A percentile compares a stretch with the other conserved stretches of the same genome.
These are phyloP conservation scores for Nylanderia fulva DNA, from an alignment of 1,140 invertebrate genomes.

Conservation along the genomic window DNA sequence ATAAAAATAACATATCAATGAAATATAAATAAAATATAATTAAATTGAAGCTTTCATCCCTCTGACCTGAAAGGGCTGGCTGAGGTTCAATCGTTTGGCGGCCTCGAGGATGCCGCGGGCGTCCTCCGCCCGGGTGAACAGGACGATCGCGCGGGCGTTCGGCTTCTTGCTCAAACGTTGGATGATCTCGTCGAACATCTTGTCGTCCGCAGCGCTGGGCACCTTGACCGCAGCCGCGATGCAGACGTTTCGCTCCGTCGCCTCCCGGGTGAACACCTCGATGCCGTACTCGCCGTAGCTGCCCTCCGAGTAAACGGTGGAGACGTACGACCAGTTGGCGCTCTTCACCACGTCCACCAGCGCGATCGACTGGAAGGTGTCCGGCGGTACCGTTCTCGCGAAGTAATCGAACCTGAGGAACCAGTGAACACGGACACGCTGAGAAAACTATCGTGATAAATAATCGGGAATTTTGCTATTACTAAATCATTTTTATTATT, in stretches of 20 bases:
- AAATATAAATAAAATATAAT: too few species aligned
- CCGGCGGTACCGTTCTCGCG: slow-evolving; percentile 92
- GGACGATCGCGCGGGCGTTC: slow-evolving; percentile 89
- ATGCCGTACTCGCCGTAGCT: slow-evolving; percentile 88
- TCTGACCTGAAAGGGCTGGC: slow-evolving; percentile 87
- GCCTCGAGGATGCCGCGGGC: slow-evolving; percentile 87
- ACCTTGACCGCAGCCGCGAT: slow-evolving; percentile 91
- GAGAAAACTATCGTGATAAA: neutral
- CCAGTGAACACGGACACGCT: neutral
- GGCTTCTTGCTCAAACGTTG: slow-evolving; percentile 87
- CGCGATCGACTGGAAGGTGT: slow-evolving; percentile 92
- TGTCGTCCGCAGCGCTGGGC: slow-evolving; percentile 87
- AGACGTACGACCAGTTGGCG: slow-evolving; percentile 94
- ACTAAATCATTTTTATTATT: neutral
- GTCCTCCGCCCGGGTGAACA: slow-evolving; percentile 91
- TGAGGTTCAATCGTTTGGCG: slow-evolving; percentile 86
- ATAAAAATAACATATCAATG: too few species aligned
- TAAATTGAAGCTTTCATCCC: too few species aligned
- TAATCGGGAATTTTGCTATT: too few species aligned
- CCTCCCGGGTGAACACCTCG: slow-evolving; percentile 89
- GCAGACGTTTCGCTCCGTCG: slow-evolving; percentile 90
- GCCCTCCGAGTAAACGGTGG: slow-evolving; percentile 92
- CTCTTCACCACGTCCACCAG: slow-evolving; percentile 91
- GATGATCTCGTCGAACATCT: slow-evolving; percentile 88
- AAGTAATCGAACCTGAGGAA: slow-evolving; percentile 89